Evolutionary conservation across 2,113 vertebrate species (phyloP).

Genomic region (Alces alces): DNA sequence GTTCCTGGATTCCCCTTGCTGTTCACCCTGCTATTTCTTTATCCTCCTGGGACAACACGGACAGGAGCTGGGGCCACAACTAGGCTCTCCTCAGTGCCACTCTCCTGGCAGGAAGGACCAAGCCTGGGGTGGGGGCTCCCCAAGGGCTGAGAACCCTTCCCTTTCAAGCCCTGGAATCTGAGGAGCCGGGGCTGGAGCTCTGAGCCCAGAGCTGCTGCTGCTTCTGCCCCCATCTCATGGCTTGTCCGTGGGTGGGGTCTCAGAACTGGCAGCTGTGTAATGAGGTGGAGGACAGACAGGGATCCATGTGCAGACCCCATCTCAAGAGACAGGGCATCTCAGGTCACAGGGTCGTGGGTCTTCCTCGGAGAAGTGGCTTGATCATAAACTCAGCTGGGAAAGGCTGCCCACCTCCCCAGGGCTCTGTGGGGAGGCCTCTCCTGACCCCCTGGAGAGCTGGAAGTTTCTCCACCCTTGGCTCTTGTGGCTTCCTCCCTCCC

Average conservation of each 20-base stretch:
- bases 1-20: not conserved
- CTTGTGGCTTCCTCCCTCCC: not conserved
- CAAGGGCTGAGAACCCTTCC: not conserved
- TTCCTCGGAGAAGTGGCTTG: not conserved
- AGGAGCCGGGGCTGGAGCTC: not conserved
- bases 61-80: too few species aligned
- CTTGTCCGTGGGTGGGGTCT: not conserved
- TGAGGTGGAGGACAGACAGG: accelerated
- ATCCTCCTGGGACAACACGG: not conserved
- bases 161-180: not conserved
- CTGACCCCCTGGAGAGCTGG: accelerated
- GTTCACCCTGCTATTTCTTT: not conserved
- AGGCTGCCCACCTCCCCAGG: accelerated
- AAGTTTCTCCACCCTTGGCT: not conserved
- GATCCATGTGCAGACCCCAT: not conserved
- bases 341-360: not conserved
- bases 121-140: not conserved
- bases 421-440: not conserved
- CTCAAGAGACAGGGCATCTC: not conserved
- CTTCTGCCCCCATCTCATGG: not conserved
- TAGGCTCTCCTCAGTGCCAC: not conserved
- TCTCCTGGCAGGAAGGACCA: not conserved
- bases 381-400: not conserved
- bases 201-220: not conserved
- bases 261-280: too few species aligned